Base-by-base conservation (phyloP, 30 jellyfish, hydroid and myxozoan species). In the Chrysaora quinquecirrha region DNA sequence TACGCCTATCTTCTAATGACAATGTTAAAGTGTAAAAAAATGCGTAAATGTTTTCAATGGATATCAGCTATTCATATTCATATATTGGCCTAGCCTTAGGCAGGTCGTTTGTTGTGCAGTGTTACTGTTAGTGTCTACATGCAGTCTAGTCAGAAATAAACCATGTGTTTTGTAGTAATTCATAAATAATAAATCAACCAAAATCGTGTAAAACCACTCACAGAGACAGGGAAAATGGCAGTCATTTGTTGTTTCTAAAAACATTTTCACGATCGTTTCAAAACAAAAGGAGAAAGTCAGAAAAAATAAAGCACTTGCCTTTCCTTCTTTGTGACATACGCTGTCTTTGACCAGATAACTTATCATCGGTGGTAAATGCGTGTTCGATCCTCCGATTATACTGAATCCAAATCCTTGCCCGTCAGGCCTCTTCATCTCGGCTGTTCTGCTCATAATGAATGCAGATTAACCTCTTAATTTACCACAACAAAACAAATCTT, bases 371-470 rank as follows among this genome's bases (percentile, higher is more conserved):
- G 99, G 99, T 20, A 94, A 76, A 33, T 87, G 97, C 29, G 99
- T 87, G 84, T 94, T 94, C 24, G 95, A 58, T 9, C 99, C 99
- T 28, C 99, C 99, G 22, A 94, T 87, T 1, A 94, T 78, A 63
- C 99, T 94, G 83, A 94, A 94, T 3, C 99, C 99, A 87, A 82
- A 94, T 28, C 99, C 99, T 47, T 87, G 84, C 24, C 86, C 90
- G 63, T 96, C 97, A 52, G 90, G 73, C 71, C 95, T 66, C 10
- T 43, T 67, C 27, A 91, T 47, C 73, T 91, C 96, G 4, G 85
- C 98, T 14, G 73, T 66, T 30, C 90, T 80, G 69, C 68, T 52
- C 68, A 52, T 52, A 52, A 52, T 38, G n/a, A 38, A 38, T 52
- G 24, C 68, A 16, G 68, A 52, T 52, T 52, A 52, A 52, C 68